Percentiles rank a stretch among this genome's conserved stretches.
phyloP scores from a whole-genome alignment of 53 echinoderm and acorn worm genomes.

The Paracentrotus lividus region DNA sequence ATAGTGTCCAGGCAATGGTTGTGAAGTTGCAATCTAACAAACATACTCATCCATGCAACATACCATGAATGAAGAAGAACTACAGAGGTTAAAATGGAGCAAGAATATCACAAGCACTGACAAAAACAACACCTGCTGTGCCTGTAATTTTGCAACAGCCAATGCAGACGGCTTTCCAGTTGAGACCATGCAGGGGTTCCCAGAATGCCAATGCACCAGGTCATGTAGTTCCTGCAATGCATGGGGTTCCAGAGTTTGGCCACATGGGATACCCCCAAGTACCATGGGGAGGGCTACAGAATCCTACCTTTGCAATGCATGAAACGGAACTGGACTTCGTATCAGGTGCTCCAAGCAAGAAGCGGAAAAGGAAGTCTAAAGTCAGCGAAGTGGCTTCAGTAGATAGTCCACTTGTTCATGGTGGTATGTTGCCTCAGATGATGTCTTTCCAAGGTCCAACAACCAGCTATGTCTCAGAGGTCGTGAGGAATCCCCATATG shows the following conservation, averaged over 20 bases:
- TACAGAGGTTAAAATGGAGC: constrained; percentile 61
- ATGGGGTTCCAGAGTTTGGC: constrained; percentile 27
- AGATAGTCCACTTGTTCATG: constrained; percentile 1
- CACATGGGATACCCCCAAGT: constrained; percentile 29
- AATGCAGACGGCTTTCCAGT: constrained; percentile 16
- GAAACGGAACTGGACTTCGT: constrained; percentile 57
- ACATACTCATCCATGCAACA: constrained; percentile 10
- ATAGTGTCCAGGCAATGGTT: too few species aligned
- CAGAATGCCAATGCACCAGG: constrained; percentile 56
- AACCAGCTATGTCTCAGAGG: constrained; percentile 18
- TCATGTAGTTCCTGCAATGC: constrained; percentile 47
- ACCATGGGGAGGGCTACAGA: constrained; percentile 69
- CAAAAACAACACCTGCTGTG: constrained; percentile 79
- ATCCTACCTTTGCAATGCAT: constrained; percentile 55
- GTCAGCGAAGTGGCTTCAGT: constrained; percentile 38
- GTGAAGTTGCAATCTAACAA: constrained; percentile 39
- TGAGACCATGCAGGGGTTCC: constrained; percentile 27
- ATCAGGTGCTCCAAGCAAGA: constrained; percentile 42
- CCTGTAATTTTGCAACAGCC: constrained; percentile 33
- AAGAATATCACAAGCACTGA: constrained; percentile 80
- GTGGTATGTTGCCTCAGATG: constrained; percentile 50
- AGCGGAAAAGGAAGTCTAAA: constrained; percentile 52
- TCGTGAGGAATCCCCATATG: constrained; percentile 56
- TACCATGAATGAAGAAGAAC: constrained; percentile 54
- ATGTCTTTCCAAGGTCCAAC: constrained; percentile 45